Base-by-base conservation (phyloP, 2,113 vertebrate genomes). In the Rattus rattus region DNA sequence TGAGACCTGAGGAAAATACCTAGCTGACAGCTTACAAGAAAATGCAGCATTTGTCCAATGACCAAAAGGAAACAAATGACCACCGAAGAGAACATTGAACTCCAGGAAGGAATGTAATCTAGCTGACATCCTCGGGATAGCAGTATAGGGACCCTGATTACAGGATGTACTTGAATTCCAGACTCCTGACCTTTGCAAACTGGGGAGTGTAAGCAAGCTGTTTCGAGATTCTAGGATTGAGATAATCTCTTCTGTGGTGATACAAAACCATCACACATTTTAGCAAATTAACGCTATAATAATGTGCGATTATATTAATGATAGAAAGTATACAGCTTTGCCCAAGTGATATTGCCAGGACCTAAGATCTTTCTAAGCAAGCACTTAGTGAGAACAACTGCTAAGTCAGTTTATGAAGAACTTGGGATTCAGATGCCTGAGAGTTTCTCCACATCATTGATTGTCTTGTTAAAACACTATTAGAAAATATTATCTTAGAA, bases 401-500 rank as follows among this genome's bases (percentile, higher is more conserved):
- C 28, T 24, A 81, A 90, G 47, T 77, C 92, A 90, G 67, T 84
- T 90, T 77, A 47, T 54, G 17, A 88, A 56, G 4, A 59, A 63
- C 61, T 43, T 72, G 22, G 19, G 16, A 65, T 90, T 47, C 16
- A 94, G 69, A 83, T 36, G 73, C 28, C 33, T 1, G 36, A 36
- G 67, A 83, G 36, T 69, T 83, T 94, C 93, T 56, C 92, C 22
- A 39, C 9, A 65, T 65, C 75, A 63, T 33, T 67, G 70, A 96
- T 47, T 81, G 54, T 5, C 22, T 85, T 79, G 47, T 95, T 95
- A 83, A 96, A 87, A 93, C 6, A 92, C 36, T 54, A 9, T 54
- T 54, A 43, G 43, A 43, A 43, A 43, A 43, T 83, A 67, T 77
- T 36, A 69, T 65, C 43, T 43, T 12, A 85, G 59, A 86, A 97